Percentiles rank a stretch among this genome's conserved stretches.
phyloP scores from a whole-genome alignment of 2,113 vertebrate species.

The Petaurus breviceps region DNA sequence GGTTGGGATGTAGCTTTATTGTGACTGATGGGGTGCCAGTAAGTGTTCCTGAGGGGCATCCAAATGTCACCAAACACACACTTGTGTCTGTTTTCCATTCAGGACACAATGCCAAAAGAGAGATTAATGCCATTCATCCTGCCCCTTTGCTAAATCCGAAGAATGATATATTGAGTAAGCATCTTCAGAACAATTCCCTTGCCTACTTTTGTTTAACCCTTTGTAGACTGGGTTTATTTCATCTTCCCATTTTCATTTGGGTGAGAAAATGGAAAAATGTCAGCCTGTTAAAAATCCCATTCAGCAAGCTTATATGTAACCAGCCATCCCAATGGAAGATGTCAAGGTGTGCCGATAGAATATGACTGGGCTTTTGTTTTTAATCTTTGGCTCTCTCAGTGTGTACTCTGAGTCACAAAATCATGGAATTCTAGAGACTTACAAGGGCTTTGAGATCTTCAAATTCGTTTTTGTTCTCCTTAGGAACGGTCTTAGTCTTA shows the following conservation, averaged over 20 bases:
- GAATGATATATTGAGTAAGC: not conserved
- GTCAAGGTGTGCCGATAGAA: not conserved
- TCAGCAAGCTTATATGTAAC: not conserved
- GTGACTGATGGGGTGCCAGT: not conserved
- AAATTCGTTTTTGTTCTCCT: not conserved
- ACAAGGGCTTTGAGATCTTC: not conserved
- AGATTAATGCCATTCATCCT: conserved; percentile 21
- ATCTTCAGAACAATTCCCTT: conserved; percentile 13
- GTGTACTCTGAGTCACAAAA: not conserved
- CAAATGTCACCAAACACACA: conserved; percentile 33
- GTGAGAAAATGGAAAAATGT: conserved; percentile 14
- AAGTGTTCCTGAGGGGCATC: conserved; percentile 34
- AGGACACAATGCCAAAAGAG: not conserved
- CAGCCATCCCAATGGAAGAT: not conserved
- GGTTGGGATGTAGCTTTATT: conserved; percentile 9
- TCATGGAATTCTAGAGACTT: too few relatives aligned
- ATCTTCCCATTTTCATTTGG: not conserved
- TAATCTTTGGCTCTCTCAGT: not conserved
- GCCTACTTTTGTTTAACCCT: conserved; percentile 21
- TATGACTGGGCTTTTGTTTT: not conserved
- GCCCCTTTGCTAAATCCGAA: conserved; percentile 28
- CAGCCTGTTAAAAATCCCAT: conserved; percentile 31
- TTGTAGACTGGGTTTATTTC: conserved; percentile 19
- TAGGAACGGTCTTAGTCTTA: not conserved
- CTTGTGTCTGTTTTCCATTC: conserved; percentile 1